Percentiles rank a stretch among this genome's conserved stretches.
These are phyloP conservation scores for Reinhardtius hippoglossoides DNA, from an alignment of 2,113 vertebrate species.

Conservation along the genomic window DNA sequence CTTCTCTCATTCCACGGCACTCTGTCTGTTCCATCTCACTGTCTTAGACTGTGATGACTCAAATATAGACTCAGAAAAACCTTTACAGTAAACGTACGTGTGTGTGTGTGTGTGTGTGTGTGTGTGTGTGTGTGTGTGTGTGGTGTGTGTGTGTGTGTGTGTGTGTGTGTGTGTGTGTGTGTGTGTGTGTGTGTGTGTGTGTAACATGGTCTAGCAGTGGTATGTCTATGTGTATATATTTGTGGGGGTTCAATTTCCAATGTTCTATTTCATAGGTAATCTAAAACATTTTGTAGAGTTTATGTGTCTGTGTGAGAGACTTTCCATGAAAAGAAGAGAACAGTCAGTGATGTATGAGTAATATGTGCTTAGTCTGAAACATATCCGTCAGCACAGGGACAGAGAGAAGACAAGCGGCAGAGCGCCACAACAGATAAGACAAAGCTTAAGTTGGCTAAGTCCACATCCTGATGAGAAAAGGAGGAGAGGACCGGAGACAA, in stretches of 20 bases:
- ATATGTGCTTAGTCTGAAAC: background rate
- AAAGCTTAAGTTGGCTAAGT: conserved; percentile 32
- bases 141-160: background rate
- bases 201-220: background rate
- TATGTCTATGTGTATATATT: background rate
- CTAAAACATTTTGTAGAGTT: background rate
- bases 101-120: background rate
- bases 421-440: conserved; percentile 11
- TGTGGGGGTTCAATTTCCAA: background rate
- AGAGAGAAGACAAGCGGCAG: conserved; percentile 5
- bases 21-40: conserved; percentile 18
- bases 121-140: background rate
- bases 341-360: conserved; percentile 7
- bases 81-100: background rate
- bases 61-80: background rate
- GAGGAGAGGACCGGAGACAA: background rate
- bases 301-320: background rate
- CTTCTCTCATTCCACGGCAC: conserved; percentile 14
- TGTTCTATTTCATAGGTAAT: background rate
- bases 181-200: background rate
- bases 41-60: conserved; percentile 22
- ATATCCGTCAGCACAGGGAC: conserved; percentile 1
- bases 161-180: background rate
- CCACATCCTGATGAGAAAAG: conserved; percentile 37
- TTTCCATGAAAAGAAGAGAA: background rate